Conservation (phyloP, 2,113 vertebrate genomes). For the Camelus dromedarius region DNA sequence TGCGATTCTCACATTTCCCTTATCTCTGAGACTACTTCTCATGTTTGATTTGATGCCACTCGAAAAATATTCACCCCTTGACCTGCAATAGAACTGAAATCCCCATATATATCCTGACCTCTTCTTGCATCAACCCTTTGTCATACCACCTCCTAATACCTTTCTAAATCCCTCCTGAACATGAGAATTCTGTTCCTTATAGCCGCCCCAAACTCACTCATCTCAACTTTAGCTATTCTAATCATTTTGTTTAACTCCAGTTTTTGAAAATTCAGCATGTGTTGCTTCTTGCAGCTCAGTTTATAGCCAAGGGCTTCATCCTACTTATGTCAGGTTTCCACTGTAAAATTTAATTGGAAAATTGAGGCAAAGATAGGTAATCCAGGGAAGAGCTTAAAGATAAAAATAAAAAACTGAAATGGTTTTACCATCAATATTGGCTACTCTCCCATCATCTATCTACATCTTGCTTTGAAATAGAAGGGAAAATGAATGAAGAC, state of each 20-base stretch:
- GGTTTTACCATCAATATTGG: not conserved
- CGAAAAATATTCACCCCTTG: slow-evolving; percentile 71
- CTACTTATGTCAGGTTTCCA: not conserved
- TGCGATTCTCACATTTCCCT: slow-evolving; percentile 69
- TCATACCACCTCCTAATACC: slow-evolving; percentile 22
- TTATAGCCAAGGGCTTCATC: slow-evolving; percentile 25
- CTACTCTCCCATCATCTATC: not conserved
- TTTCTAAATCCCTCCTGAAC: slow-evolving; percentile 67
- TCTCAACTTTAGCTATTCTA: slow-evolving; percentile 19
- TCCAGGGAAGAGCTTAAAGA: not conserved
- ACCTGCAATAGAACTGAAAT: slow-evolving; percentile 66
- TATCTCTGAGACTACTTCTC: slow-evolving; percentile 59
- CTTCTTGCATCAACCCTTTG: slow-evolving; percentile 62
- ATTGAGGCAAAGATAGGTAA: slow-evolving; percentile 16
- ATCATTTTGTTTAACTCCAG: slow-evolving; percentile 4
- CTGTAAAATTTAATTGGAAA: not conserved
- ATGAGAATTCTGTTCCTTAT: slow-evolving; percentile 49
- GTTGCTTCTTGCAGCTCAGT: not conserved
- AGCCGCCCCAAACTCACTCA: not conserved
- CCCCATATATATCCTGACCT: slow-evolving; percentile 54
- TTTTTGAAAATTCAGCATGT: not conserved
- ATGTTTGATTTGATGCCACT: slow-evolving; percentile 59
- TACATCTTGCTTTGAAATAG: not conserved
- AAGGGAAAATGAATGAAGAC: slow-evolving; percentile 12
- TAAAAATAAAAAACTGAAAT: not conserved